Evolutionary conservation across 2,113 vertebrate species (phyloP).

Genomic region (Psittacula cyanocephala): DNA sequence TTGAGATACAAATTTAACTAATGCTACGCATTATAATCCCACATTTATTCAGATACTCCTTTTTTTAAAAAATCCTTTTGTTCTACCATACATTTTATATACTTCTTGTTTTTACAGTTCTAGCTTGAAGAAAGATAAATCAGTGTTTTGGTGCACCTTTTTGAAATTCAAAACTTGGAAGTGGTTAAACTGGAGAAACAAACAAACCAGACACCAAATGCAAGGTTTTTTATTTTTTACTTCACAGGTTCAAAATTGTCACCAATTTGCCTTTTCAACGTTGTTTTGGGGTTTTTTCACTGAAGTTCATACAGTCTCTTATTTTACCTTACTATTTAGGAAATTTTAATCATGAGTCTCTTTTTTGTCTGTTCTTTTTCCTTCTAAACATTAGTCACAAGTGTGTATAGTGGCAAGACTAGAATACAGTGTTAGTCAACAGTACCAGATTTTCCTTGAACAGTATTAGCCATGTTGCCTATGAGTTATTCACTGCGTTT

Average conservation of each 20-base stretch:
- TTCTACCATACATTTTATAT: constrained; percentile 77
- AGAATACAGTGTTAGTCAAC: constrained; percentile 57
- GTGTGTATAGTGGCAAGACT: constrained; percentile 52
- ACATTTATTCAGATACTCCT: constrained; percentile 83
- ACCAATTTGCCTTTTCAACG: constrained; percentile 65
- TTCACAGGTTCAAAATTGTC: constrained; percentile 54
- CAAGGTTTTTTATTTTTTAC: constrained; percentile 35
- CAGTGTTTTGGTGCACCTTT: constrained; percentile 83
- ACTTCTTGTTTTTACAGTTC: constrained; percentile 80
- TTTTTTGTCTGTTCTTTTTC: constrained; percentile 50
- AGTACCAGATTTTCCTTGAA: constrained; percentile 43
- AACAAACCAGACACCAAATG: constrained; percentile 74
- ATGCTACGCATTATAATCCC: constrained; percentile 85
- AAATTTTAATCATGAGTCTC: constrained; percentile 71
- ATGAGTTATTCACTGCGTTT: constrained; percentile 51
- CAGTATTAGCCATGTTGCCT: constrained; percentile 58
- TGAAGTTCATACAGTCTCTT: constrained; percentile 77
- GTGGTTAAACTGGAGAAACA: constrained; percentile 78
- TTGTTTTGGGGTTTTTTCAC: constrained; percentile 73
- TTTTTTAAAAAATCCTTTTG: constrained; percentile 57
- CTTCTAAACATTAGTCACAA: constrained; percentile 67
- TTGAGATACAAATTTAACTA: constrained; percentile 81
- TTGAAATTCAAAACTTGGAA: constrained; percentile 83
- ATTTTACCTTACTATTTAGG: constrained; percentile 65
- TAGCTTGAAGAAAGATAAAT: constrained; percentile 75